Conservation (phyloP, 2,888 invertebrate genomes). For the Liopterus haemorrhoidalis region DNA sequence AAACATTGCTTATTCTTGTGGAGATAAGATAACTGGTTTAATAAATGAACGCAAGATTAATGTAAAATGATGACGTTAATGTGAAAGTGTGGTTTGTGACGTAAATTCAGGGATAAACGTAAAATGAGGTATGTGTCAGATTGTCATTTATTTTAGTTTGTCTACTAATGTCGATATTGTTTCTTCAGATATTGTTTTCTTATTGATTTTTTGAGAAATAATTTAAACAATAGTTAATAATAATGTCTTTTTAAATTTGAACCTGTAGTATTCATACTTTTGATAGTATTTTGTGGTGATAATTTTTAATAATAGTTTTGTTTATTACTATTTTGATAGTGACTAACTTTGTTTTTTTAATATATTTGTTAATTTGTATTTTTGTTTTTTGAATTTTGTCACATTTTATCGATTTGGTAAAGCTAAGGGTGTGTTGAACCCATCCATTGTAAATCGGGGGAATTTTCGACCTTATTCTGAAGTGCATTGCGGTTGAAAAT, state of each 20-base stretch:
- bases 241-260: no score
- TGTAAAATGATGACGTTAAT: conserved; percentile 18
- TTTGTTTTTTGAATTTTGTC: conserved; percentile 27
- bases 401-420: conserved; percentile 42
- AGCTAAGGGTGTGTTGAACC: conserved; percentile 44
- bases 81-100: conserved; percentile 18
- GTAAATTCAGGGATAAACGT: conserved; percentile 16
- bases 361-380: conserved; percentile 1
- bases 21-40: conserved; percentile 9
- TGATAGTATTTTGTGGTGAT: no score
- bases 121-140: conserved; percentile 24
- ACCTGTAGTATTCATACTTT: no score
- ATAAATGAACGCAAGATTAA: conserved; percentile 4
- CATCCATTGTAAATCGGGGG: conserved; percentile 21
- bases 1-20: conserved; percentile 16
- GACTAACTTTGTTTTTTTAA: not conserved
- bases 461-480: conserved; percentile 17
- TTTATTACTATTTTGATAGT: not conserved
- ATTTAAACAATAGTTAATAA: not conserved
- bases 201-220: conserved; percentile 5
- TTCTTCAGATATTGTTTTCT: conserved; percentile 15
- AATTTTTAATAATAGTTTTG: no score
- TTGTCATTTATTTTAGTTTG: conserved; percentile 10
- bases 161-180: conserved; percentile 14
- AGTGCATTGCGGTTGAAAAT: conserved; percentile 6